Conservation (phyloP, 2,113 vertebrate species). For the Callaeas wilsoni region DNA sequence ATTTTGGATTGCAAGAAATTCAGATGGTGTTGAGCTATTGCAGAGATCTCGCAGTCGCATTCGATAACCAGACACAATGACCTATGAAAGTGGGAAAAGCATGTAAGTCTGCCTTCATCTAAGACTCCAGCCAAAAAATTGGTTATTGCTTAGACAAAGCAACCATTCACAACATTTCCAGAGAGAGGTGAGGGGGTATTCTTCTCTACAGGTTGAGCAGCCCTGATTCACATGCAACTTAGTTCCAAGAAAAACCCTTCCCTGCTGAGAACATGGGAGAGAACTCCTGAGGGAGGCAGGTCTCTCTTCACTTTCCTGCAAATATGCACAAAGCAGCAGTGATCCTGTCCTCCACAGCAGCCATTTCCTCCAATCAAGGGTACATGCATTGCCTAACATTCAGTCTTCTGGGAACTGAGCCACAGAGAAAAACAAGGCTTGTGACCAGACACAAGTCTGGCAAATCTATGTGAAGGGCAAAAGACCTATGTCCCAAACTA, state of each 20-base stretch:
- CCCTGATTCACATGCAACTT: background rate
- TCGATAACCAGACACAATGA: constrained; percentile 78
- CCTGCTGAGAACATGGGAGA: background rate
- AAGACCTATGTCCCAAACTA: background rate
- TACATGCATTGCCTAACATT: background rate
- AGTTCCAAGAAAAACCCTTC: background rate
- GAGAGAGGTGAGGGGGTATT: background rate
- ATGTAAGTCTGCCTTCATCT: background rate
- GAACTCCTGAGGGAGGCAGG: background rate
- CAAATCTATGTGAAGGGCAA: background rate
- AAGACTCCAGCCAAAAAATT: background rate
- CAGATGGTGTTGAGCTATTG: constrained; percentile 64
- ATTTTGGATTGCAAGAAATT: constrained; percentile 77
- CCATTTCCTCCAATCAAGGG: background rate
- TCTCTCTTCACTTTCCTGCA: background rate
- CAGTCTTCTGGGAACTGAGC: background rate
- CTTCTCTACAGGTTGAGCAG: background rate
- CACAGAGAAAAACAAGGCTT: background rate
- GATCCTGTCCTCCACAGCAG: background rate
- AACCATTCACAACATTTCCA: background rate
- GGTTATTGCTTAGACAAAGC: background rate
- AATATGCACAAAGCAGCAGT: background rate
- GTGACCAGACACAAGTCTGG: background rate
- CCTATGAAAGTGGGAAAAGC: constrained; percentile 52
- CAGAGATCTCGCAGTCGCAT: constrained; percentile 80